Percentiles rank a stretch among this genome's conserved stretches.
Conservation (phyloP, 2,888 invertebrate species). For the Prosapia bicincta region DNA sequence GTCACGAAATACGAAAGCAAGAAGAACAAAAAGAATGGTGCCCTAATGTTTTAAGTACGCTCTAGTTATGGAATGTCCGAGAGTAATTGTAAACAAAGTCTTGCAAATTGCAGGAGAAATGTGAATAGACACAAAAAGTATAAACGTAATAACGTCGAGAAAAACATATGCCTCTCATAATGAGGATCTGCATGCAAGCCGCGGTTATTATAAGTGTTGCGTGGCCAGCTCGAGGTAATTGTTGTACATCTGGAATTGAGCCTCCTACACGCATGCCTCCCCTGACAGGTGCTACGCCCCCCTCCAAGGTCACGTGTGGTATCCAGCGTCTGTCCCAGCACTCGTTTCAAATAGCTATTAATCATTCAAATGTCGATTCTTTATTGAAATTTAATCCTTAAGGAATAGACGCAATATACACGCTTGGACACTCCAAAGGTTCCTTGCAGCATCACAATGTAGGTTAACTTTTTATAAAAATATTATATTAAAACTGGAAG, state of each 20-base stretch:
- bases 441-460: too few relatives aligned
- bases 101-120: background rate
- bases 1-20: background rate
- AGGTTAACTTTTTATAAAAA: too few relatives aligned
- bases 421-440: too few relatives aligned
- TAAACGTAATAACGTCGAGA: background rate
- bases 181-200: background rate
- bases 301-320: background rate
- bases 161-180: background rate
- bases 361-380: background rate
- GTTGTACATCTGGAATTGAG: slow-evolving; percentile 2
- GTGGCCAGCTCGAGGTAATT: background rate
- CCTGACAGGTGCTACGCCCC: slow-evolving; percentile 2
- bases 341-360: background rate
- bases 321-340: background rate
- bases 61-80: background rate
- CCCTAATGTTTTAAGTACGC: background rate
- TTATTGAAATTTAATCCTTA: background rate
- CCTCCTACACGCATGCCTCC: background rate
- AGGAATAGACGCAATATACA: background rate
- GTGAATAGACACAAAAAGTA: background rate
- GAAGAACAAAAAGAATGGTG: background rate
- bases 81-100: background rate
- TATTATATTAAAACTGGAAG: too few relatives aligned
- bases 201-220: background rate